Base-by-base conservation (phyloP, 2,797 vertebrate genomes). In the Aratinga solstitialis region DNA sequence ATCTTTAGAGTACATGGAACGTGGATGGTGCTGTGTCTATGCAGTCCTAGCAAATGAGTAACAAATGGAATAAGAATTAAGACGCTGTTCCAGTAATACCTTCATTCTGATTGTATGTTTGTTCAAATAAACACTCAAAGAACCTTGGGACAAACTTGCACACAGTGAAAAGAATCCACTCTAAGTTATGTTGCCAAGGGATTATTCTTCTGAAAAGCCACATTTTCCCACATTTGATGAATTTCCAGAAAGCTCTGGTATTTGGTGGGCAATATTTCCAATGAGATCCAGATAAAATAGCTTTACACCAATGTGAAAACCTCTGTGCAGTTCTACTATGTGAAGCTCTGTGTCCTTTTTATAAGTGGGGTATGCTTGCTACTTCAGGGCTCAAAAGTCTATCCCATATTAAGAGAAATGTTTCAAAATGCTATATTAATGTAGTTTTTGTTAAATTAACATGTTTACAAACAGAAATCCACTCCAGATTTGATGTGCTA, bases 341-440 rank as follows among this genome's bases (percentile, higher is more conserved):
- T 65, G 45, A 68, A 81, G 4, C 34, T 69, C 67, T 59, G 83
- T 56, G n/a, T 12, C 4, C 11, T 59, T 71, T 53, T 17, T 54
- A 24, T 24, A 29, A 68, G 7, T 5, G 2, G 1, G 2, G 5
- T 48, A 4, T 67, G 10, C 17, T 67, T 62, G 18, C 10, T 63
- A 51, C 12, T 36, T 59, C 11, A 43, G 13, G 47, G 18, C 7
- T 67, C 76, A 42, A 91, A 69, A 83, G 14, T 42, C 13, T 27
- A 26, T 42, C 12, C 29, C 4, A 23, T 18, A 13, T 47, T 45
- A 90, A 71, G 4, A 51, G 10, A 11, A 71, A 72, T 30, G 8
- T 24, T 81, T 65, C 19, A 27, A 48, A 63, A 34, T 1, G 0
- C 3, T 63, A 32, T 27, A n/a, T 3, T 2, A 13, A n/a, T 36